Evolutionary conservation across 2,888 invertebrate species (phyloP), one percentile per base, ranked within the genome.

Genomic region (Philereme vetulata): DNA sequence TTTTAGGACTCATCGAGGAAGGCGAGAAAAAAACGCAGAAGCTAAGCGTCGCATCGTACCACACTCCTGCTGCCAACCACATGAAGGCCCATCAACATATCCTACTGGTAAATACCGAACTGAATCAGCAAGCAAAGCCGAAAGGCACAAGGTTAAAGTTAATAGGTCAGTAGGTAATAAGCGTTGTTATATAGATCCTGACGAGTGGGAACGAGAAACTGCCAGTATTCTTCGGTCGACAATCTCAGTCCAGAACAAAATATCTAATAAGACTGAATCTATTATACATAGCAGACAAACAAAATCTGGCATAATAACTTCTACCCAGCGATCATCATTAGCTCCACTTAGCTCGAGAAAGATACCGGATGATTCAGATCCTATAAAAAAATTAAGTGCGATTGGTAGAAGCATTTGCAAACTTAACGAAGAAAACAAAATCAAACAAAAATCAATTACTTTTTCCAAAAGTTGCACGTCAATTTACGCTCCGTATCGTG

Each of bases 201-300:
- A 80, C 44, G 85, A 88, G 64, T 94, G 93, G 93, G 93, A 93
- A 78, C 87, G 90, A 54, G 93, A 93, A 73, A 93, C 93, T 43
- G 92, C 93, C 67, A 93, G 93, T 80, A 93, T 94, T 57, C 82
- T 89, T 32, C 84, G 91, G 42, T 82, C 90, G 4, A 91, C 91
- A 4, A 86, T 92, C 72, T 90, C 91, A 5, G 88, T 92, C 54
- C 90, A 90, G 62, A 90, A 90, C 64, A 90, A 90, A 82, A 68
- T 81, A 47, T 68, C 75, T 34, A 70, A 65, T 68, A 84, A 81
- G 68, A 67, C 77, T n/a, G 90, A 90, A 57, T 69, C 77, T 9
- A 59, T 74, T 54, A 64, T 76, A 33, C 76, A 84, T 7, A 48
- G 82, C 49, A 80, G 88, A 64, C 83, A 86, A 72, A 78, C 83